Percentiles rank a stretch among this genome's conserved stretches.
phyloP scores from a whole-genome alignment of 2,888 invertebrate species.

The Mesopsocus fuscifrons region DNA sequence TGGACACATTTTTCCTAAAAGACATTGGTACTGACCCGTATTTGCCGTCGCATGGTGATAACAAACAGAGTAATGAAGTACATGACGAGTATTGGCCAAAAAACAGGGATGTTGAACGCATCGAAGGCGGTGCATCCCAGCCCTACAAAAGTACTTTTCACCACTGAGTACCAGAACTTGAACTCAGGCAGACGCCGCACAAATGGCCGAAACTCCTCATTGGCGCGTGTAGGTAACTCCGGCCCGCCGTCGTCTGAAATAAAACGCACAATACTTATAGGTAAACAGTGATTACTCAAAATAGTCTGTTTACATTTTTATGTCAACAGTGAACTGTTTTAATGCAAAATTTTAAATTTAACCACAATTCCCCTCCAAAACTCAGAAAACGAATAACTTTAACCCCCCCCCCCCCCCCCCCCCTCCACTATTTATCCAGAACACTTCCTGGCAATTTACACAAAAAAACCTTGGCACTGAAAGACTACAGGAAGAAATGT shows the following conservation, averaged over 20 bases:
- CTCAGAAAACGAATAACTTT: too few species aligned
- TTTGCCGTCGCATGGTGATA: constrained; percentile 99
- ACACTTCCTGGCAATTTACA: too few species aligned
- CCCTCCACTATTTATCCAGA: too few species aligned
- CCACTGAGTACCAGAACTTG: constrained; percentile 97
- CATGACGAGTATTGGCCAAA: constrained; percentile 99
- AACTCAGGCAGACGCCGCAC: constrained; percentile 94
- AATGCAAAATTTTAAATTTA: too few species aligned
- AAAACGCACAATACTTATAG: neutral
- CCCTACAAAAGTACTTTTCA: constrained; percentile 81
- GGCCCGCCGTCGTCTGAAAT: constrained; percentile 62
- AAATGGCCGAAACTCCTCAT: constrained; percentile 97
- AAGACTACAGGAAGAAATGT: too few species aligned
- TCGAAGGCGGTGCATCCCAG: constrained; percentile 91
- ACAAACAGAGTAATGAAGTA: constrained; percentile 97
- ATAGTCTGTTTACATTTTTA: too few species aligned
- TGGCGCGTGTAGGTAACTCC: constrained; percentile 80
- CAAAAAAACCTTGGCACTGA: too few species aligned
- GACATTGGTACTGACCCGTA: constrained; percentile 85
- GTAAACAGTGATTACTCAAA: too few species aligned
- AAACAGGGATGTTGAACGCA: constrained; percentile 96
- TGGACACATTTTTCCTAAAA: too few species aligned
- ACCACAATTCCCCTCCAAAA: too few species aligned
- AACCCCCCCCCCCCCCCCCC: too few species aligned
- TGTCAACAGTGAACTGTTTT: too few species aligned